These are phyloP conservation scores for Neelides sp. DNA, from an alignment of 1,140 invertebrate genomes.

Conservation along the genomic window DNA sequence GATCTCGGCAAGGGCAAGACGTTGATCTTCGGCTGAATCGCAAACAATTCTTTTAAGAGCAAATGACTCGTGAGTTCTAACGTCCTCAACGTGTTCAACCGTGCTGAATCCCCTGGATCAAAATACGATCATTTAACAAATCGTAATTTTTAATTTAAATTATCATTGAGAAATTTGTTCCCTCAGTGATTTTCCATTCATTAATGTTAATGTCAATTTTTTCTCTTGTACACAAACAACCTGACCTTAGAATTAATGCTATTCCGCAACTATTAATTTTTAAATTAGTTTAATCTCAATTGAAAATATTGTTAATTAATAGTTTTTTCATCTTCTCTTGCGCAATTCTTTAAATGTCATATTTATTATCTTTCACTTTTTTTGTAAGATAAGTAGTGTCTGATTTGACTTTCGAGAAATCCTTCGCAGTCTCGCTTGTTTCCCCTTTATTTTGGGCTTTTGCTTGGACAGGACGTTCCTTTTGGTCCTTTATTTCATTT, in stretches of 20 bases:
- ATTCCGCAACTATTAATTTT: constrained; percentile 56
- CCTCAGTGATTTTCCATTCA: constrained; percentile 50
- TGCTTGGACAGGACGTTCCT: too few relatives aligned
- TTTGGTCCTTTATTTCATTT: too few relatives aligned
- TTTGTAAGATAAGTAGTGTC: background rate
- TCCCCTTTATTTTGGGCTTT: too few relatives aligned
- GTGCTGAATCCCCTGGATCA: constrained; percentile 66
- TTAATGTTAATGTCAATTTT: constrained; percentile 57
- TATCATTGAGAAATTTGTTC: constrained; percentile 67
- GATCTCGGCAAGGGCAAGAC: constrained; percentile 58
- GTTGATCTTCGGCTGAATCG: constrained; percentile 64
- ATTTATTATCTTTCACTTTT: background rate
- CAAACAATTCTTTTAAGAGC: constrained; percentile 71
- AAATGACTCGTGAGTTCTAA: constrained; percentile 53
- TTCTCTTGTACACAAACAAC: constrained; percentile 64
- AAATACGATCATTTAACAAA: constrained; percentile 13
- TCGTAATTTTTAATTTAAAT: constrained; percentile 31
- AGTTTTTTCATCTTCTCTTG: background rate
- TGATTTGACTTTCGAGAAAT: background rate
- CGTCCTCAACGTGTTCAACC: constrained; percentile 63
- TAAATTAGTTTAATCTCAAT: background rate
- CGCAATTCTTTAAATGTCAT: background rate
- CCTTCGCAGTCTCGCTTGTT: too few relatives aligned
- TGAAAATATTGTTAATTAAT: background rate
- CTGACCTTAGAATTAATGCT: constrained; percentile 57